Evolutionary conservation across 2,113 vertebrate species (phyloP), one percentile per base, ranked within the genome.

Genomic region (Stigmatopora argus): DNA sequence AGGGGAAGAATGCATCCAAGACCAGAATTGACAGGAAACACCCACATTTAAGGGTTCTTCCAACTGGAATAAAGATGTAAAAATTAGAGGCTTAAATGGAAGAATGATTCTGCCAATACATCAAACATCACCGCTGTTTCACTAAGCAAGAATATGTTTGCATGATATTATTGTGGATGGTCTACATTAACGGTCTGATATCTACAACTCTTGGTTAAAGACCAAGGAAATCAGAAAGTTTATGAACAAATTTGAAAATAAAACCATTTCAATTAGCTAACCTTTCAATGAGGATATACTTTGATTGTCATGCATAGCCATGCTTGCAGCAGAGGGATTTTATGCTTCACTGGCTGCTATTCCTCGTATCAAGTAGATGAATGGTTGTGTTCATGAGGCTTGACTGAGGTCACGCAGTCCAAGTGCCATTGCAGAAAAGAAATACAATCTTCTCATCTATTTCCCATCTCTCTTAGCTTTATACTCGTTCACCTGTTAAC

Each of bases 401-500:
- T 69, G 77, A 76, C 70, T 64, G 74, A 70, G 81, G 76, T 77
- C 44, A 10, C 71, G 57, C 69, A 38, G 62, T 61, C 53, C 44
- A 68, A 75, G 73, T 51, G 71, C 64, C 65, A 68, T 62, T 48
- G 48, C n/a, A 62, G 64, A 77, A 74, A 82, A 82, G 78, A 68
- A 81, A 62, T 58, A 13, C 61, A 0, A 47, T 35, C 21, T 64
- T 46, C 68, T 84, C 83, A 81, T 88, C 75, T 65, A 74, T 82
- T 79, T 81, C 82, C 71, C 79, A 77, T 86, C 67, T 68, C 65
- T 70, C 58, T 52, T 66, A 66, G 64, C 64, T 31, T 71, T 62
- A 75, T 69, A 61, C 31, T 55, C 11, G 23, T 57, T 83, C 78
- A 83, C 82, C 87, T 87, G 85, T 83, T 81, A 75, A 87, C 84